phyloP scores from a whole-genome alignment of 2,888 invertebrate species.

The Melanargia galathea region DNA sequence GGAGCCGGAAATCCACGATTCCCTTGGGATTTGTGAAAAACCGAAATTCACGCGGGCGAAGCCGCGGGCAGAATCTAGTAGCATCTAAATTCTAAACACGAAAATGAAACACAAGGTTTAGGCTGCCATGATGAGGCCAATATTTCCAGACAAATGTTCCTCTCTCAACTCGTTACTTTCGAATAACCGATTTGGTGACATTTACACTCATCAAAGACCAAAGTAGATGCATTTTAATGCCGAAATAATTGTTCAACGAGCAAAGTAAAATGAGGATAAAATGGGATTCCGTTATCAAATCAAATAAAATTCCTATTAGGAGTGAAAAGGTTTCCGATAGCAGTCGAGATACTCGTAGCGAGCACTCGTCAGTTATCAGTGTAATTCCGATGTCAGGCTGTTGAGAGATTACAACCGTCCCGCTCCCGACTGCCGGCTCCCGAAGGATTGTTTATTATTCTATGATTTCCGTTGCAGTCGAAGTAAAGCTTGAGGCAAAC shows the following conservation, averaged over 20 bases:
- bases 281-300: conserved; percentile 19
- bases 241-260: neutral
- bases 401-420: conserved; percentile 19
- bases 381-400: conserved; percentile 29
- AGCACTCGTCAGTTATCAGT: conserved; percentile 29
- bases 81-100: too few species aligned
- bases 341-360: conserved; percentile 26
- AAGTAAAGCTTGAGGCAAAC: neutral
- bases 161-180: neutral
- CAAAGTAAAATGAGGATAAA: conserved; percentile 1
- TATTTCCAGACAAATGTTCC: neutral
- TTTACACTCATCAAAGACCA: too few species aligned
- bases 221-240: neutral
- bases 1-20: too few species aligned
- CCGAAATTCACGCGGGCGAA: too few species aligned
- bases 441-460: neutral
- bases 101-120: too few species aligned
- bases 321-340: conserved; percentile 24
- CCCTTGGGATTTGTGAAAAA: too few species aligned
- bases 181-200: neutral
- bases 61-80: too few species aligned
- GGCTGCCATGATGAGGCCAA: too few species aligned
- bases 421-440: neutral
- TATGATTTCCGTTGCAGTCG: neutral
- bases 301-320: conserved; percentile 21